Conservation (phyloP, 2,797 vertebrate species). For the Sylvia borin region DNA sequence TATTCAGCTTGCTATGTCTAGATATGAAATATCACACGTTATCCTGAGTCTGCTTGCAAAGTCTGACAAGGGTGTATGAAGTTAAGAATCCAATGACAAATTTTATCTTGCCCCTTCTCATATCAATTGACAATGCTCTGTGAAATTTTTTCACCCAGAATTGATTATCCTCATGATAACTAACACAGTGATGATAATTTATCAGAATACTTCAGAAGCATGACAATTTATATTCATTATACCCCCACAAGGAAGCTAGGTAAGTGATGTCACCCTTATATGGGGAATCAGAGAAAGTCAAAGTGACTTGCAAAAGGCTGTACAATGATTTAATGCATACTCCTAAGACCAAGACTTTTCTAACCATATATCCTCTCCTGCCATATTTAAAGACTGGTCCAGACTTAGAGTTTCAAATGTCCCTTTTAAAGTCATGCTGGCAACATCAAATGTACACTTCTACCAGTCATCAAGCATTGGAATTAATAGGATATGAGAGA, state of each 20-base stretch:
- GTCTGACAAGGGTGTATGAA: background rate
- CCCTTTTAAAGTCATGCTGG: background rate
- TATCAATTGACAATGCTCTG: background rate
- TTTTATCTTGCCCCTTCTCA: background rate
- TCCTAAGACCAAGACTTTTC: background rate
- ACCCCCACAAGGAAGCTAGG: background rate
- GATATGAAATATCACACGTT: conserved; percentile 36
- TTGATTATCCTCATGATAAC: background rate
- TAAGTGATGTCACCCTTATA: background rate
- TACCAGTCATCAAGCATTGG: background rate
- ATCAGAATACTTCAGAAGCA: background rate
- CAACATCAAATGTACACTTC: background rate
- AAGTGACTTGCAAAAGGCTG: background rate
- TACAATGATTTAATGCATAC: background rate
- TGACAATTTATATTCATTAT: background rate
- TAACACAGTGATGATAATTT: background rate
- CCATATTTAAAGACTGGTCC: background rate
- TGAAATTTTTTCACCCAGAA: background rate
- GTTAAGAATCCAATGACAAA: background rate
- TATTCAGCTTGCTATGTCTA: conserved; percentile 17
- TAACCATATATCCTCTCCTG: background rate
- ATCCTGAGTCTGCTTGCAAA: background rate
- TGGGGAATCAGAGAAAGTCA: background rate
- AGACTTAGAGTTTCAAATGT: background rate
- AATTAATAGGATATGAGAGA: background rate